Conservation (phyloP, 2,797 vertebrate genomes). For the Halcyon leucocephala region DNA sequence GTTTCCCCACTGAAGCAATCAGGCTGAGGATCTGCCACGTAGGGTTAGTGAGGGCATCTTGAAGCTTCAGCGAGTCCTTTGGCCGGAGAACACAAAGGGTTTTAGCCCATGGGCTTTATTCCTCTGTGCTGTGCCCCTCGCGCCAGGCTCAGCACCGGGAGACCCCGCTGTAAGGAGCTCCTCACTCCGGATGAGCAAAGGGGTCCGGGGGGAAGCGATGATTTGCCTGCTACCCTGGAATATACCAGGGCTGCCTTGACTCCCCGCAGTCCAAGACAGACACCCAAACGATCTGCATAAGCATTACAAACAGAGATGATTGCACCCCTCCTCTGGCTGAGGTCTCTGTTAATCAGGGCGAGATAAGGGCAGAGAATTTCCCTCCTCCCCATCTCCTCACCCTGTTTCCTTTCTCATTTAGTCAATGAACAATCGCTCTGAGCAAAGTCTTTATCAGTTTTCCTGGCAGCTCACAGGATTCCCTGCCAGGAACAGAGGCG, state of each 20-base stretch:
- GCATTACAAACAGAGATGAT: not conserved
- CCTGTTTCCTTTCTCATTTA: not conserved
- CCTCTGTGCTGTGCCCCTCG: not conserved
- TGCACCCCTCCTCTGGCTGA: not conserved
- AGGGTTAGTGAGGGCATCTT: not conserved
- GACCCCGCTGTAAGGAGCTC: not conserved
- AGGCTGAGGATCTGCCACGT: not conserved
- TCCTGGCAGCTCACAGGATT: not conserved
- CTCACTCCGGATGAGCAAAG: not conserved
- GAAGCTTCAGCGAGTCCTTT: rapidly evolving
- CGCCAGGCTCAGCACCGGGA: not conserved
- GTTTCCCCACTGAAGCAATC: not conserved
- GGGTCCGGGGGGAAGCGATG: not conserved
- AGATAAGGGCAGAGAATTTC: not conserved
- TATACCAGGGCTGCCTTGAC: not conserved
- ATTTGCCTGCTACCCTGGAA: not conserved
- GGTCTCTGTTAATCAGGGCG: not conserved
- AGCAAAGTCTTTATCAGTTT: not conserved
- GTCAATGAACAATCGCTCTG: not conserved
- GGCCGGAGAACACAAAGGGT: rapidly evolving
- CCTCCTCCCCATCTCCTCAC: not conserved
- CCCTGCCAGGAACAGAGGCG: not conserved
- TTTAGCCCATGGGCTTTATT: rapidly evolving
- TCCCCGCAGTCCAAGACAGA: not conserved
- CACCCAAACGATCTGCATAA: not conserved